Conservation (phyloP, 2,888 invertebrate genomes). For the Rotaria socialis region DNA sequence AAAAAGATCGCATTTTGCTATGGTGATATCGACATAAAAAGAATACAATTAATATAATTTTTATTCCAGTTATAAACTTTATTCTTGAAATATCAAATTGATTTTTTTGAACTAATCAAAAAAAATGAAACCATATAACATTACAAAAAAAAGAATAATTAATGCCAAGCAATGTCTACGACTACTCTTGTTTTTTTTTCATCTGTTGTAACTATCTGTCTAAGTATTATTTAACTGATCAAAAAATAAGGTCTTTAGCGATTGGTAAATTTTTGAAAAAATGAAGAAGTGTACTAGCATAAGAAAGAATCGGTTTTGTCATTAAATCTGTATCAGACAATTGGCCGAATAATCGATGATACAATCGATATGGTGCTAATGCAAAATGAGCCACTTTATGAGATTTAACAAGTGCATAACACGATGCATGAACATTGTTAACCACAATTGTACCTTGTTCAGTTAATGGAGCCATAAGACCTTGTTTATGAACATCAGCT, state of each 20-base stretch:
- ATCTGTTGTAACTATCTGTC: not conserved
- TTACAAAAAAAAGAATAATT: not conserved
- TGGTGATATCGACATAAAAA: too few relatives aligned
- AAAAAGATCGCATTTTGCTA: too few relatives aligned
- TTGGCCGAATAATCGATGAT: not conserved
- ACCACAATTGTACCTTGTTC: constrained; percentile 44
- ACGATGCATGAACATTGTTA: constrained; percentile 40
- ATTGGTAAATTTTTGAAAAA: constrained; percentile 4
- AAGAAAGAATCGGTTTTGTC: not conserved
- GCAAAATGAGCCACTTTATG: constrained; percentile 41
- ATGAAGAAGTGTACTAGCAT: constrained; percentile 18
- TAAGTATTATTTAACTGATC: not conserved
- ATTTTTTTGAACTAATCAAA: not conserved
- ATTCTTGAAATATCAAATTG: not conserved
- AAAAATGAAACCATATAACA: not conserved
- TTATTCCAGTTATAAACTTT: not conserved
- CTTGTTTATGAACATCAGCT: constrained; percentile 27
- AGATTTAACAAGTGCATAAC: constrained; percentile 41
- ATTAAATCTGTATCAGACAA: not conserved
- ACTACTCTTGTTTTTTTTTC: not conserved
- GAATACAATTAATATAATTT: too few relatives aligned
- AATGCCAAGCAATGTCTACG: constrained; percentile 11
- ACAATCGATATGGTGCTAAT: constrained; percentile 4
- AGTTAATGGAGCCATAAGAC: constrained; percentile 45
- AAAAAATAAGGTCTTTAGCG: constrained; percentile 26